phyloP scores from a whole-genome alignment of 2,113 vertebrate species.

The Nothocercus nigrocapillus region DNA sequence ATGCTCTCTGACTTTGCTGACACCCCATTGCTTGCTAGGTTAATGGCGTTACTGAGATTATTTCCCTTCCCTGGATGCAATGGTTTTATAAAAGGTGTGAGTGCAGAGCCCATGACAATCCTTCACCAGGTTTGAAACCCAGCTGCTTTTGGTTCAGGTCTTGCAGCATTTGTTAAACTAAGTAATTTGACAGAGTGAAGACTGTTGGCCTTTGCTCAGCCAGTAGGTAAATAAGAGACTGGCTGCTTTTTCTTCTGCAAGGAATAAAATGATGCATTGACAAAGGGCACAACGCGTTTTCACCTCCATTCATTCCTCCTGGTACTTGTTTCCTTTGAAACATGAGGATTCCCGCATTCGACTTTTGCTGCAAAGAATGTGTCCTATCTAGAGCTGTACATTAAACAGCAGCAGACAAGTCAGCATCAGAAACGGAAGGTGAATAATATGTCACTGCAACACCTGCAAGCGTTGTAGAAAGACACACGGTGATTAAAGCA shows the following conservation, averaged over 20 bases:
- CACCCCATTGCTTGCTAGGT: not conserved
- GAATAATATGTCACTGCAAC: not conserved
- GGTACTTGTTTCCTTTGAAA: not conserved
- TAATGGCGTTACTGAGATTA: not conserved
- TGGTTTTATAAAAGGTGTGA: conserved; percentile 18
- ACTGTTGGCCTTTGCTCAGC: conserved; percentile 49
- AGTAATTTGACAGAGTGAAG: conserved; percentile 47
- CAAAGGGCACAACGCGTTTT: not conserved
- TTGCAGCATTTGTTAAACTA: conserved; percentile 10
- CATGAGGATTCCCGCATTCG: rapidly evolving
- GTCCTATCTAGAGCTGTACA: not conserved
- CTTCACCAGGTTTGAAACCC: conserved; percentile 44
- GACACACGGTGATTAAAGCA: not conserved
- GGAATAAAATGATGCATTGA: conserved; percentile 39
- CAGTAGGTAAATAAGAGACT: conserved; percentile 54
- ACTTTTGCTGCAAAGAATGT: not conserved
- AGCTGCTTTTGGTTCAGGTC: conserved; percentile 16
- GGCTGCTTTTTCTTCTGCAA: not conserved
- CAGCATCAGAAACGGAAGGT: not conserved
- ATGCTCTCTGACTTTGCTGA: not conserved
- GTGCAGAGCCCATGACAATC: conserved; percentile 3
- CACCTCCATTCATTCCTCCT: conserved; percentile 26
- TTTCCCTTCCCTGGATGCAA: not conserved
- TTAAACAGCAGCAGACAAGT: not conserved
- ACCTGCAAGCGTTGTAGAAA: not conserved